Evolutionary conservation across 2,113 vertebrate species (phyloP).

Genomic region (Mellivora capensis): DNA sequence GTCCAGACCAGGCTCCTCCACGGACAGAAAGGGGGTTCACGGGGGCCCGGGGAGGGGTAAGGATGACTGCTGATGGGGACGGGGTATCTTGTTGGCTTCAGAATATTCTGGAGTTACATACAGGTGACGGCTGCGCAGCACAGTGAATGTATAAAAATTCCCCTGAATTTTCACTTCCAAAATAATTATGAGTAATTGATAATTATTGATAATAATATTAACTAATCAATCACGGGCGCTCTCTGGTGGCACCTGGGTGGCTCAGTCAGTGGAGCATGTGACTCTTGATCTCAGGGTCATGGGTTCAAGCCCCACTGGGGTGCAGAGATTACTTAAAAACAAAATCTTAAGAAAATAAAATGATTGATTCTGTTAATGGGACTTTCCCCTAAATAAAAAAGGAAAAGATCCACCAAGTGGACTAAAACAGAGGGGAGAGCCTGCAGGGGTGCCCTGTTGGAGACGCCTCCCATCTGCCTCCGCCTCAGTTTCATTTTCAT

Average conservation of each 20-base stretch:
- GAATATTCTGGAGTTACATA: not conserved
- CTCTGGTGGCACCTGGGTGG: not conserved
- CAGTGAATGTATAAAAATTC: not conserved
- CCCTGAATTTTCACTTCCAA: not conserved
- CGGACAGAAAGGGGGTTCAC: fast-evolving
- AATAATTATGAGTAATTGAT: not conserved
- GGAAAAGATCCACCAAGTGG: not conserved
- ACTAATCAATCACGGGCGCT: too few relatives aligned
- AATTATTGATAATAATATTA: too few relatives aligned
- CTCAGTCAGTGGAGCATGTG: not conserved
- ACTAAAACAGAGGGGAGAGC: too few relatives aligned
- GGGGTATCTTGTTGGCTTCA: too few relatives aligned
- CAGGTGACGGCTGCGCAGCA: too few relatives aligned
- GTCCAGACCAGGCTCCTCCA: not conserved
- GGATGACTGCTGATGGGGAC: not conserved
- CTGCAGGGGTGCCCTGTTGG: not conserved
- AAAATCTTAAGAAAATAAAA: not conserved
- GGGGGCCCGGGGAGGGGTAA: not conserved
- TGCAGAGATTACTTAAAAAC: not conserved
- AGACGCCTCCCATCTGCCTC: not conserved
- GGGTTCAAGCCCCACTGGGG: not conserved
- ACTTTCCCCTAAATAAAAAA: not conserved
- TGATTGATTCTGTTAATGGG: not conserved
- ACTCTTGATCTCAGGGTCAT: not conserved
- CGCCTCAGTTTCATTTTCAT: not conserved